A percentile compares a stretch with the other conserved stretches of the same genome.
phyloP scores from a whole-genome alignment of 2,888 invertebrate genomes.

The Tortrix viridana region DNA sequence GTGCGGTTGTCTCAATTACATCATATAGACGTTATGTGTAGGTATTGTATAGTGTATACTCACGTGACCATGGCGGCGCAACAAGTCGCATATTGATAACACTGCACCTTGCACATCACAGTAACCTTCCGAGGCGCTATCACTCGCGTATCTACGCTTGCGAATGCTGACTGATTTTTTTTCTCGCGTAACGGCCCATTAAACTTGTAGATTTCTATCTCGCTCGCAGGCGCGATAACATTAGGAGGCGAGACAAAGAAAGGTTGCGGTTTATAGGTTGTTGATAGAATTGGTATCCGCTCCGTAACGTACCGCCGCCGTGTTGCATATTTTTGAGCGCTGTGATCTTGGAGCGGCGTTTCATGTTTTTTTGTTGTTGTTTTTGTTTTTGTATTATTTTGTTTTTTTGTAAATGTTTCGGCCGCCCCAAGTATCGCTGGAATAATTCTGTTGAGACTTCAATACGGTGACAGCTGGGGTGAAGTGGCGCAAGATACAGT shows the following conservation, averaged over 20 bases:
- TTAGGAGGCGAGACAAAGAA: slow-evolving; percentile 83
- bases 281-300: slow-evolving; percentile 85
- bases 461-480: too few species aligned
- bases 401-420: too few species aligned
- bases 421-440: too few species aligned
- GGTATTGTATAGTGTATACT: slow-evolving; percentile 31
- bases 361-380: neutral
- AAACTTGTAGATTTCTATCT: slow-evolving; percentile 84
- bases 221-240: slow-evolving; percentile 71
- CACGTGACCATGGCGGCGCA: slow-evolving; percentile 34
- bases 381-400: neutral
- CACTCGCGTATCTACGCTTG: slow-evolving; percentile 83
- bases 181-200: slow-evolving; percentile 84
- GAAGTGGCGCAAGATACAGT: too few species aligned
- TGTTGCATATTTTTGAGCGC: slow-evolving; percentile 80
- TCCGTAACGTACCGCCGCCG: slow-evolving; percentile 79
- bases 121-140: slow-evolving; percentile 78
- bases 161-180: slow-evolving; percentile 84
- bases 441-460: too few species aligned
- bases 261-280: slow-evolving; percentile 84
- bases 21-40: slow-evolving; percentile 10
- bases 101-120: slow-evolving; percentile 66
- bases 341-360: slow-evolving; percentile 67
- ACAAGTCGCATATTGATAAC: slow-evolving; percentile 44
- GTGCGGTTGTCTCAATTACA: neutral